Evolutionary conservation across 92 coral and sea anemone genomes (phyloP).

Genomic region (Parazoanthus swiftii): DNA sequence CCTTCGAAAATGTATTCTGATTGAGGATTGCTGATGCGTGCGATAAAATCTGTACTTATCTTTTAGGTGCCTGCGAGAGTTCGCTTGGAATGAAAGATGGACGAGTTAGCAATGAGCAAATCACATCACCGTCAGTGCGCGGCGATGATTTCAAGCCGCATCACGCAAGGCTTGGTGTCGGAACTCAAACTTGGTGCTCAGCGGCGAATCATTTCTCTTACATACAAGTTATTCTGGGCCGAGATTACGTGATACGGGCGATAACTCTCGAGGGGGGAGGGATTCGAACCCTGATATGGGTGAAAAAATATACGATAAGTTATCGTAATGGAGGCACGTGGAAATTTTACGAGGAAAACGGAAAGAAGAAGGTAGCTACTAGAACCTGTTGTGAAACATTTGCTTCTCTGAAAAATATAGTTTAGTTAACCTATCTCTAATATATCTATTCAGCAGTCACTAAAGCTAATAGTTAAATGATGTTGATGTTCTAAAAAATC

Average conservation of each 20-base stretch:
- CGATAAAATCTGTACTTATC: background rate
- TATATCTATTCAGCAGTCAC: no score
- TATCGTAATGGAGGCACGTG: constrained; percentile 11
- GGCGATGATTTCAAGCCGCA: background rate
- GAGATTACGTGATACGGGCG: constrained; percentile 24
- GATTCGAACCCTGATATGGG: background rate
- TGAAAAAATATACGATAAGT: constrained; percentile 11
- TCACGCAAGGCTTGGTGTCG: constrained; percentile 10
- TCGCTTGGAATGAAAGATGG: constrained; percentile 13
- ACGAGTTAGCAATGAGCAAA: background rate
- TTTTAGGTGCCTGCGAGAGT: constrained; percentile 7
- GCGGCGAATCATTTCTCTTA: constrained; percentile 22
- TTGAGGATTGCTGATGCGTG: background rate
- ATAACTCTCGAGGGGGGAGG: constrained; percentile 27
- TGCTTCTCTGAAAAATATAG: background rate
- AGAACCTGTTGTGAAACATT: background rate
- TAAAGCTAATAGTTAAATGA: no score
- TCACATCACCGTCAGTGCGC: constrained; percentile 27
- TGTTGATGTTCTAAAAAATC: no score
- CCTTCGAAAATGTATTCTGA: background rate
- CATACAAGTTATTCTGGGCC: constrained; percentile 22
- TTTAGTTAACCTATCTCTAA: no score
- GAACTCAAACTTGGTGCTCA: constrained; percentile 12
- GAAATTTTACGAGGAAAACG: background rate
- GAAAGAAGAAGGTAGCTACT: background rate